Evolutionary conservation across 2,113 vertebrate genomes (phyloP).

Genomic region (Octodon degus): DNA sequence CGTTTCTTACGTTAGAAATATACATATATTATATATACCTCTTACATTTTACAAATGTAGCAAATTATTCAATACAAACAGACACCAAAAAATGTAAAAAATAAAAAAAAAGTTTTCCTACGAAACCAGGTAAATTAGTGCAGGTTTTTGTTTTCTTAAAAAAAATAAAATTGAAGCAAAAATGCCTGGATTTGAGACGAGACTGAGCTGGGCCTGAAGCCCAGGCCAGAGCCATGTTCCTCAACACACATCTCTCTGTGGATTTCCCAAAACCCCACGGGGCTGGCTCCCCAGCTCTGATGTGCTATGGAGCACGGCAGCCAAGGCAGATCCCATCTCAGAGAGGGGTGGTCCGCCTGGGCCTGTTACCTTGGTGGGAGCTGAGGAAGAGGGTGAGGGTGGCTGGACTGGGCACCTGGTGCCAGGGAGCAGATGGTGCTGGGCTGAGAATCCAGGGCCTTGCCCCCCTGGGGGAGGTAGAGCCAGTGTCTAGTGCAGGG

Average conservation of each 20-base stretch:
- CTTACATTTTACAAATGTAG: constrained; percentile 93
- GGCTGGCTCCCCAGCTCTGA: constrained; percentile 80
- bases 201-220: constrained; percentile 78
- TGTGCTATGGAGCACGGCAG: background rate
- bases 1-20: constrained; percentile 91
- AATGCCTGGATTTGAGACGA: constrained; percentile 88
- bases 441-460: constrained; percentile 36
- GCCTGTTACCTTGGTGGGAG: constrained; percentile 42
- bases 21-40: constrained; percentile 93
- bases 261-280: constrained; percentile 78
- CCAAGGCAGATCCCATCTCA: constrained; percentile 80
- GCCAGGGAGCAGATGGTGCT: constrained; percentile 14
- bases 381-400: background rate
- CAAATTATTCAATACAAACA: constrained; percentile 91
- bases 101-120: constrained; percentile 87
- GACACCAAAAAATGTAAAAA: constrained; percentile 91
- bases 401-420: background rate
- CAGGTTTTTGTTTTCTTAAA: constrained; percentile 86
- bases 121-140: constrained; percentile 91
- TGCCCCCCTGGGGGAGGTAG: constrained; percentile 37
- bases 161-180: constrained; percentile 89
- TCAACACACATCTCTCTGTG: constrained; percentile 80
- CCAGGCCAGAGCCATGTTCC: constrained; percentile 82
- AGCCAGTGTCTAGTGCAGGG: constrained; percentile 47
- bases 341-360: constrained; percentile 61